phyloP scores from a whole-genome alignment of 2,888 invertebrate species.

The Rhagophthalmus giganteus region DNA sequence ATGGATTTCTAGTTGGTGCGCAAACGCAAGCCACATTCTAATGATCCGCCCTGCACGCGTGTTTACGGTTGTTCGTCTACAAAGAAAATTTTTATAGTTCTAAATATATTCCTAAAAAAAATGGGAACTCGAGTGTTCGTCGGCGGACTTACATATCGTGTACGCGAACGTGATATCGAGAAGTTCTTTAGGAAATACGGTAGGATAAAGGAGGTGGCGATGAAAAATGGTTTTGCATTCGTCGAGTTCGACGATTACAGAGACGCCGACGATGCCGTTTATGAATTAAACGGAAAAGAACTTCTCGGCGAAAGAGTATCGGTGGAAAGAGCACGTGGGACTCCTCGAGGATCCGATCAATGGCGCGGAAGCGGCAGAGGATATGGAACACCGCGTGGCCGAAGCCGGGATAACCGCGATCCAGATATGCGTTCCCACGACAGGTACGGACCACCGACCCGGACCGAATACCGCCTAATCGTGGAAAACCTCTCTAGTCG shows the following conservation, averaged over 20 bases:
- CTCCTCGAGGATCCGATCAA: conserved; percentile 72
- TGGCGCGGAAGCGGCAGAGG: conserved; percentile 68
- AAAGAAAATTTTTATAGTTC: background rate
- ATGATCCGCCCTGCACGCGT: conserved; percentile 12
- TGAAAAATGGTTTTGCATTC: conserved; percentile 92
- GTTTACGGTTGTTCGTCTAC: conserved; percentile 3
- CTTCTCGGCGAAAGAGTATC: conserved; percentile 91
- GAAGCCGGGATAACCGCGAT: conserved; percentile 51
- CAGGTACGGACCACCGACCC: conserved; percentile 93
- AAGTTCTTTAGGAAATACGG: conserved; percentile 97
- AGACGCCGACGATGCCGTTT: conserved; percentile 98
- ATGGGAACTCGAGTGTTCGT: conserved; percentile 84
- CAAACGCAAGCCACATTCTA: conserved; percentile 1
- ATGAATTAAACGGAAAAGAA: conserved; percentile 97
- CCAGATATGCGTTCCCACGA: conserved; percentile 43
- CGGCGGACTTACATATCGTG: conserved; percentile 82
- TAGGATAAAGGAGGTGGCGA: conserved; percentile 86
- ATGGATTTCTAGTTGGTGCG: background rate
- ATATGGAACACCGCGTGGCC: conserved; percentile 54
- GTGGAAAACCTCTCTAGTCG: conserved; percentile 98
- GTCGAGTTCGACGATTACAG: conserved; percentile 96
- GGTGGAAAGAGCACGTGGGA: conserved; percentile 81
- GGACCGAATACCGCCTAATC: conserved; percentile 94
- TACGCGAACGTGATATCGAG: conserved; percentile 91
- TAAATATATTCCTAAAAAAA: background rate